Conservation (phyloP, 2,888 invertebrate genomes). For the Sinelater perroti region DNA sequence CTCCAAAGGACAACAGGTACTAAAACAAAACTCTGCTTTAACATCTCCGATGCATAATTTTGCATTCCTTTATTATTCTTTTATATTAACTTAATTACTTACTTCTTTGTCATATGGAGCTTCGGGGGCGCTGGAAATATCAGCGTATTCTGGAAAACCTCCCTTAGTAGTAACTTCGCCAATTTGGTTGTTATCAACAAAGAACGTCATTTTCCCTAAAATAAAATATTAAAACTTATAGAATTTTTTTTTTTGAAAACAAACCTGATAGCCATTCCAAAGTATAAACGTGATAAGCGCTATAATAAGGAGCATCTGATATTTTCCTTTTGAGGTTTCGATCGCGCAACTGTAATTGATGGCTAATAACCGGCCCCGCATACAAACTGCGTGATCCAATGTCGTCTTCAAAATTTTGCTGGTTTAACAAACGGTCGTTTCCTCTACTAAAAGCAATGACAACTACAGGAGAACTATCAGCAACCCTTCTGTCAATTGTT, state of each 20-base stretch:
- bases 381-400: constrained; percentile 61
- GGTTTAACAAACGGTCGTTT: constrained; percentile 55
- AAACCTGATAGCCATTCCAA: constrained; percentile 73
- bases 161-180: constrained; percentile 48
- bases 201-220: constrained; percentile 53
- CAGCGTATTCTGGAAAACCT: constrained; percentile 32
- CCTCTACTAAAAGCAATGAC: constrained; percentile 57
- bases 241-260: too few relatives aligned
- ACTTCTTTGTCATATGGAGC: constrained; percentile 63
- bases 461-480: constrained; percentile 44
- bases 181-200: constrained; percentile 57
- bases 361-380: constrained; percentile 63
- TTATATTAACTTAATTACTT: constrained; percentile 22
- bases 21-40: constrained; percentile 53
- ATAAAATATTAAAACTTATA: too few relatives aligned
- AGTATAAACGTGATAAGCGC: constrained; percentile 71
- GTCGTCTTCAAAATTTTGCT: too few relatives aligned
- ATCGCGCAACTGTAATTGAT: constrained; percentile 56
- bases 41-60: background rate
- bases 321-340: constrained; percentile 49
- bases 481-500: constrained; percentile 52
- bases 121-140: constrained; percentile 43
- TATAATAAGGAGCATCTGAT: constrained; percentile 60
- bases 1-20: constrained; percentile 74
- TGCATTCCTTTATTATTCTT: background rate